Evolutionary conservation across 1,140 invertebrate species (phyloP).

Genomic region (Platyscapa corneri): DNA sequence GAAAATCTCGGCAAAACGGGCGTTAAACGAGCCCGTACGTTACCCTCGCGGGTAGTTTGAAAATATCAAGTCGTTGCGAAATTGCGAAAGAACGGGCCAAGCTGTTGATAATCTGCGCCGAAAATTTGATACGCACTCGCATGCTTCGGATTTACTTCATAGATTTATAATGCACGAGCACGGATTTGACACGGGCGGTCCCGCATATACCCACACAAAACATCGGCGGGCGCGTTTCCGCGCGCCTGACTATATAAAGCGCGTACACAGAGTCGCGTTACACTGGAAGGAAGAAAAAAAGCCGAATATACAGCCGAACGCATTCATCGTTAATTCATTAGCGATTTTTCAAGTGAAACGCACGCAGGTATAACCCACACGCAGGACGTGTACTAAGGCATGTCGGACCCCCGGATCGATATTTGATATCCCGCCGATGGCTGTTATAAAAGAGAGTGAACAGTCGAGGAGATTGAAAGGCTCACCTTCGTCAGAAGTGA

Average conservation of each 20-base stretch:
- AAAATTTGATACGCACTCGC: constrained; percentile 44
- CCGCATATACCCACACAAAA: not conserved
- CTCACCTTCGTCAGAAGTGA: constrained; percentile 71
- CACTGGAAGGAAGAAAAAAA: not conserved
- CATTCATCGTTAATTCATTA: constrained; percentile 51
- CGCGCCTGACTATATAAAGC: constrained; percentile 2
- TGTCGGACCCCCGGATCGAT: constrained; percentile 36
- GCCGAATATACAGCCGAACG: not conserved
- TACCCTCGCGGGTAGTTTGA: not conserved
- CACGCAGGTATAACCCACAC: not conserved
- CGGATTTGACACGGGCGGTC: constrained; percentile 18
- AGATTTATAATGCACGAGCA: constrained; percentile 23
- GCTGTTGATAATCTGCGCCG: too few species aligned
- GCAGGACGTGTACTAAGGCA: not conserved
- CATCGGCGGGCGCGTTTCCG: not conserved
- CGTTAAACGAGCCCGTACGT: not conserved
- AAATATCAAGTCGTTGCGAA: not conserved
- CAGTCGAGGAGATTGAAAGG: constrained; percentile 30
- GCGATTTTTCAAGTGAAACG: constrained; percentile 40
- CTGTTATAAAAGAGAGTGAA: constrained; percentile 2
- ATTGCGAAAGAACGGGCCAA: not conserved
- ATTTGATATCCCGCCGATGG: constrained; percentile 39
- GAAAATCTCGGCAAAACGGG: not conserved
- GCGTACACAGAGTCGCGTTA: not conserved
- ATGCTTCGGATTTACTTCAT: not conserved